These are phyloP conservation scores for Chiloscyllium punctatum DNA, from an alignment of 2,797 vertebrate genomes.

Conservation along the genomic window DNA sequence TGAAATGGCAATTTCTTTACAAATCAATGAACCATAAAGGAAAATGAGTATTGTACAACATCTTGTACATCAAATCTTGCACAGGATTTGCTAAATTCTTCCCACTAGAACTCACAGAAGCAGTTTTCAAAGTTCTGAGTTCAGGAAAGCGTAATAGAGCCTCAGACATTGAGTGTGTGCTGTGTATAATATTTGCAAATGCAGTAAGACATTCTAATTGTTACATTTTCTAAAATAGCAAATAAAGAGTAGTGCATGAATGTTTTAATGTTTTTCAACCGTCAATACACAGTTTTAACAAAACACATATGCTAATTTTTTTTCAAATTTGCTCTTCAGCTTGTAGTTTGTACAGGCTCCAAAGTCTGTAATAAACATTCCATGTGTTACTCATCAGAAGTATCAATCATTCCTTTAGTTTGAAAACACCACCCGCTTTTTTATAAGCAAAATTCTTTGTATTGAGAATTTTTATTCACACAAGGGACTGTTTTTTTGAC, in stretches of 20 bases:
- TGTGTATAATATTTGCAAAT: background rate
- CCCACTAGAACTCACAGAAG: background rate
- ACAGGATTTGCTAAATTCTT: background rate
- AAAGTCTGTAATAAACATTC: background rate
- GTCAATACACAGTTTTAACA: background rate
- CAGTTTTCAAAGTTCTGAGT: conserved; percentile 6
- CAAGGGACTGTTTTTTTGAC: background rate
- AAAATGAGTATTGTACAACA: conserved; percentile 9
- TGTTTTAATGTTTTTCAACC: background rate
- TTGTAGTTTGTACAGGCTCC: background rate
- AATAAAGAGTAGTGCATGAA: background rate
- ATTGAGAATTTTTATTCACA: background rate
- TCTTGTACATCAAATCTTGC: background rate
- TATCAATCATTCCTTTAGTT: background rate
- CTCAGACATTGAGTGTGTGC: background rate
- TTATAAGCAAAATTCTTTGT: too few species aligned
- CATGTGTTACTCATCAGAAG: background rate
- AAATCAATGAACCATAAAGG: conserved; percentile 33
- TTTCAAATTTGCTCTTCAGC: background rate
- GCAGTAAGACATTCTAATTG: background rate
- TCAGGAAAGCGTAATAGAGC: background rate
- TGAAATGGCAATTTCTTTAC: conserved; percentile 34
- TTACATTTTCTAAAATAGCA: background rate
- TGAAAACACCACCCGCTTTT: background rate
- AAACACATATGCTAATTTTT: background rate